A percentile compares a stretch with the other conserved stretches of the same genome.
Conservation (phyloP, 1,140 invertebrate genomes). For the Brachionus rubens region DNA sequence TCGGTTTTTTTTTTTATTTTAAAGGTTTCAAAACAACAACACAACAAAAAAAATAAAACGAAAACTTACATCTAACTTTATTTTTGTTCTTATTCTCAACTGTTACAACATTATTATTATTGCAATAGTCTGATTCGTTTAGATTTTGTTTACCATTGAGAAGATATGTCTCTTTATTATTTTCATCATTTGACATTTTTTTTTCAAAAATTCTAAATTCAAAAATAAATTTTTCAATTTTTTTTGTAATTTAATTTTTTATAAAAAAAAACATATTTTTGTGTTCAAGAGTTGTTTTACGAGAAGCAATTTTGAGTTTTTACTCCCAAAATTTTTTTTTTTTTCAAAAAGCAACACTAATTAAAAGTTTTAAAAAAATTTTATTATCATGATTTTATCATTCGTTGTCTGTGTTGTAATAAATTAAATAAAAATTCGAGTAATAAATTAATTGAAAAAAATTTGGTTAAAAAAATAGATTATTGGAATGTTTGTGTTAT, state of each 20-base stretch:
- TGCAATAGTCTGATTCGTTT: conserved; percentile 26
- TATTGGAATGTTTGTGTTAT: no score
- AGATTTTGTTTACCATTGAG: no score
- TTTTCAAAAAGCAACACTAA: no score
- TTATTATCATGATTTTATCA: conserved; percentile 39
- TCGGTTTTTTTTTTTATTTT: no score
- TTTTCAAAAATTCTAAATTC: not conserved
- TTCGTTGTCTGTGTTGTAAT: not conserved
- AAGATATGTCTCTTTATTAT: conserved; percentile 9
- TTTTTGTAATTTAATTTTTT: not conserved
- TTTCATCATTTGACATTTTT: conserved; percentile 7
- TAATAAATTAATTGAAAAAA: not conserved
- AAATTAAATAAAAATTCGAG: not conserved
- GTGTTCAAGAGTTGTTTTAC: not conserved
- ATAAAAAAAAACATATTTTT: not conserved
- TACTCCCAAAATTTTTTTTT: conserved; percentile 31
- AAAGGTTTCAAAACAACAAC: no score
- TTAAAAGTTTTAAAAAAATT: no score
- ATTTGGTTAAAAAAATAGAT: no score
- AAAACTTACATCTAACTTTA: conserved; percentile 36
- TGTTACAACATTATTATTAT: conserved; percentile 32
- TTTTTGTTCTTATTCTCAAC: not conserved
- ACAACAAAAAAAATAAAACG: not conserved
- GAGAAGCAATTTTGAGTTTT: not conserved
- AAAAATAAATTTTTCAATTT: not conserved